Evolutionary conservation across 2,797 vertebrate genomes (phyloP).

Genomic region (Rhadinocentrus ornatus): DNA sequence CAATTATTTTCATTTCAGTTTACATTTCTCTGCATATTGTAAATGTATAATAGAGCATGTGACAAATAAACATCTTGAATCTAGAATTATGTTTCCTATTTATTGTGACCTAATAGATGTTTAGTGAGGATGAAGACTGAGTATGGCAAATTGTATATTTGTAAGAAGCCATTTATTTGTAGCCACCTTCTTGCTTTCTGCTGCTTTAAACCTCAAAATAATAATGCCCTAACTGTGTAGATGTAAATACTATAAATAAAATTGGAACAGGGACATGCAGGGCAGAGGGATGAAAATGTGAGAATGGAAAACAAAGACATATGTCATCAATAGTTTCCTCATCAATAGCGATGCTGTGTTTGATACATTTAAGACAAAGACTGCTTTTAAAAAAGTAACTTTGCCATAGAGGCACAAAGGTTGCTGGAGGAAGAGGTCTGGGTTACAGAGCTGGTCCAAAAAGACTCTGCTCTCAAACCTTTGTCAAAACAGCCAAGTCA

Average conservation of each 20-base stretch:
- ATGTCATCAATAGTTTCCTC: too few relatives aligned
- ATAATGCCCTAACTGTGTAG: neutral
- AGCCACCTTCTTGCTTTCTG: neutral
- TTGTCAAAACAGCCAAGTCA: too few relatives aligned
- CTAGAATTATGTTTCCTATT: neutral
- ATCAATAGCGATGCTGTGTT: too few relatives aligned
- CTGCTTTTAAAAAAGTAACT: too few relatives aligned
- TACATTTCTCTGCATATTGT: neutral
- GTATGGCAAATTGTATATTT: neutral
- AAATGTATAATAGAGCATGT: neutral
- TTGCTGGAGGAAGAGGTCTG: too few relatives aligned
- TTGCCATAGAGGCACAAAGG: too few relatives aligned
- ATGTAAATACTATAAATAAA: slow-evolving; percentile 34
- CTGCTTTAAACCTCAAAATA: neutral
- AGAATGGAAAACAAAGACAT: neutral
- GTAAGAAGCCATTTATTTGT: neutral
- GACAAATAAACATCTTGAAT: neutral
- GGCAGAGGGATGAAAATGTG: slow-evolving; percentile 6
- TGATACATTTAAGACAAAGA: too few relatives aligned
- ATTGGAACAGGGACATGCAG: slow-evolving; percentile 6
- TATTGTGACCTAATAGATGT: neutral
- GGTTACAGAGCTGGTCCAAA: too few relatives aligned
- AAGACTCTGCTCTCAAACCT: too few relatives aligned
- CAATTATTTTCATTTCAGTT: neutral
- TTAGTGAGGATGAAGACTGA: too few relatives aligned